These are phyloP conservation scores for Sinelater perroti DNA, from an alignment of 2,888 invertebrate genomes.

Conservation along the genomic window DNA sequence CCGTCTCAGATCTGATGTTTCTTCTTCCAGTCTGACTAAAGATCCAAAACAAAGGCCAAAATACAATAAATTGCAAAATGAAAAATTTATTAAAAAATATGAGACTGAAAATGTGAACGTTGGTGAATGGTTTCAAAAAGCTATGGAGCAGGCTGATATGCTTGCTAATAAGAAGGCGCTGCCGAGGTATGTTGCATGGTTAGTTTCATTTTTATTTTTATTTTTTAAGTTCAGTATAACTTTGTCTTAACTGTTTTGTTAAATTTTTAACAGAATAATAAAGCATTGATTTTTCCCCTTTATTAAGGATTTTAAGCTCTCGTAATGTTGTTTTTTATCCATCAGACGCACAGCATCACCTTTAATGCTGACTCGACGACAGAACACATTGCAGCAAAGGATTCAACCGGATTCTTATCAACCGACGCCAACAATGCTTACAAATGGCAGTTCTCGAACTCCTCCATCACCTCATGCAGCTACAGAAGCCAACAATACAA, in stretches of 20 bases:
- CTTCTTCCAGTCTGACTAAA: conserved; percentile 82
- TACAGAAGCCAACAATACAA: conserved; percentile 25
- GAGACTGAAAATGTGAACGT: conserved; percentile 77
- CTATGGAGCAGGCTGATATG: conserved; percentile 63
- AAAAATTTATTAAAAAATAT: conserved; percentile 86
- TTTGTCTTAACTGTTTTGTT: not conserved
- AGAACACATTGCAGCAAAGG: conserved; percentile 43
- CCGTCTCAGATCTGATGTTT: conserved; percentile 21
- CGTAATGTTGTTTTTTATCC: not conserved
- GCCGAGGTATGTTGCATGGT: conserved; percentile 63
- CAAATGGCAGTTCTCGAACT: conserved; percentile 44
- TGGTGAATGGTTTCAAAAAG: conserved; percentile 83
- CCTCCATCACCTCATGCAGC: conserved; percentile 27
- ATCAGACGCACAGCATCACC: conserved; percentile 48
- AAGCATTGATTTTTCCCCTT: not conserved
- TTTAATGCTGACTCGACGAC: conserved; percentile 33
- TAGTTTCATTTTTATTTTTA: conserved; percentile 49
- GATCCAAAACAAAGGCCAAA: conserved; percentile 94
- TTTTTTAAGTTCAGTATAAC: not conserved
- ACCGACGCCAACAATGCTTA: conserved; percentile 41
- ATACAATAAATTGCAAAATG: conserved; percentile 88
- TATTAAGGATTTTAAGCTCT: no score
- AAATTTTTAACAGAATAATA: not conserved
- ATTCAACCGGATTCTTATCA: conserved; percentile 41
- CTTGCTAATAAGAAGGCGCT: conserved; percentile 58